phyloP scores from a whole-genome alignment of 2,113 vertebrate species.

The Panthera tigris region DNA sequence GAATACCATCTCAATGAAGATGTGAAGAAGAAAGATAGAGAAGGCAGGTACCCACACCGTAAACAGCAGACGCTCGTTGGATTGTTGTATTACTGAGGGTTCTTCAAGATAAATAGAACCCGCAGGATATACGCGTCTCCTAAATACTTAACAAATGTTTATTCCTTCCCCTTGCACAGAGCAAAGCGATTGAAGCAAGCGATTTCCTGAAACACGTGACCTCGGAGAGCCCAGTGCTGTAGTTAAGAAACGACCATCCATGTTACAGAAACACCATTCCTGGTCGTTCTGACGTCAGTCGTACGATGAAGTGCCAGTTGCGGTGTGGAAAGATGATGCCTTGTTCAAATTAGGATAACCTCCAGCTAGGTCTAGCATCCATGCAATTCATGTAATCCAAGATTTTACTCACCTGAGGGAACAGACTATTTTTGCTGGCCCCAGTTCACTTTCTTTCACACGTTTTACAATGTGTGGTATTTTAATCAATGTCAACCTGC shows the following conservation, averaged over 20 bases:
- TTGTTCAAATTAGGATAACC: constrained; percentile 18
- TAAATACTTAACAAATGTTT: not conserved
- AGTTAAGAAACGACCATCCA: not conserved
- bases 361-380: constrained; percentile 23
- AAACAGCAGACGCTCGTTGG: not conserved
- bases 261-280: not conserved
- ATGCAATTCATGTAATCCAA: constrained; percentile 65
- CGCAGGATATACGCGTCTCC: not conserved
- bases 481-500: constrained; percentile 71
- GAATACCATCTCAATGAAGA: not conserved
- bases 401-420: constrained; percentile 72
- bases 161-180: not conserved
- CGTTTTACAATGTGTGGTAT: constrained; percentile 67
- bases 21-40: not conserved
- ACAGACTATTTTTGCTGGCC: constrained; percentile 77
- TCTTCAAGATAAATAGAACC: not conserved
- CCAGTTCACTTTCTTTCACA: constrained; percentile 69
- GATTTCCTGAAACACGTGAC: not conserved
- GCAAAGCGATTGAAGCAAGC: not conserved
- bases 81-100: not conserved
- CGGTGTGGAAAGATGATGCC: constrained; percentile 20
- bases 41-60: not conserved
- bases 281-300: not conserved
- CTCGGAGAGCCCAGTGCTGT: not conserved
- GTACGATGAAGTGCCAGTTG: constrained; percentile 25